A percentile compares a stretch with the other conserved stretches of the same genome.
phyloP scores from a whole-genome alignment of 1,140 invertebrate genomes.

The Heliconius hermathena region DNA sequence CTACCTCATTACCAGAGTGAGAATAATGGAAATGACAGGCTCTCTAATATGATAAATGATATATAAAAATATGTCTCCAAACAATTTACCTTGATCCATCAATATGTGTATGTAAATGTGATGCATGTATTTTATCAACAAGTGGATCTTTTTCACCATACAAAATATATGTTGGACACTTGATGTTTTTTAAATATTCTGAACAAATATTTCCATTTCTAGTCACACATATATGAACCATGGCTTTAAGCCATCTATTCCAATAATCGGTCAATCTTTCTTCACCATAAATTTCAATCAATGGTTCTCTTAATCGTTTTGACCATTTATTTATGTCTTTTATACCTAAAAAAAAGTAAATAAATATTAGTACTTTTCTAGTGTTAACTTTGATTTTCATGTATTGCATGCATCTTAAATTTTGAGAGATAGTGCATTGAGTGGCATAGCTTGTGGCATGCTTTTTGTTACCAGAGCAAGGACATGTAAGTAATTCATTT shows the following conservation, averaged over 20 bases:
- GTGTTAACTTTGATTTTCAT: no score
- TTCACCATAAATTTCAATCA: constrained; percentile 89
- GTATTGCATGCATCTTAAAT: no score
- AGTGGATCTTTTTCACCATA: constrained; percentile 92
- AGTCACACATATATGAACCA: constrained; percentile 82
- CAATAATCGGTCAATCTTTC: constrained; percentile 87
- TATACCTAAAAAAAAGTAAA: constrained; percentile 59
- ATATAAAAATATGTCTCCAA: no score
- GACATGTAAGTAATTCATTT: no score
- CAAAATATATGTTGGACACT: constrained; percentile 89
- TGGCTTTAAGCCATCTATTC: constrained; percentile 88
- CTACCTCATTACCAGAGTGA: no score
- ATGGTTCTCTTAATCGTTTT: constrained; percentile 87
- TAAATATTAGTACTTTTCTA: no score
- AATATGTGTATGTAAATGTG: constrained; percentile 87
- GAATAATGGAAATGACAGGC: no score
- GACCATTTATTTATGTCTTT: constrained; percentile 91
- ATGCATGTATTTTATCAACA: constrained; percentile 87
- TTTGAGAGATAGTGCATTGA: no score
- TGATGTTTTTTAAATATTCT: constrained; percentile 83
- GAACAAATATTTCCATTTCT: constrained; percentile 89
- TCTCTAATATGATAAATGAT: no score
- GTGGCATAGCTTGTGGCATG: no score
- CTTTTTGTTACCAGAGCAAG: no score
- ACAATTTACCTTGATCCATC: constrained; percentile 82